Conservation (phyloP, 2,888 invertebrate species). For the Latrodectus hesperus region DNA sequence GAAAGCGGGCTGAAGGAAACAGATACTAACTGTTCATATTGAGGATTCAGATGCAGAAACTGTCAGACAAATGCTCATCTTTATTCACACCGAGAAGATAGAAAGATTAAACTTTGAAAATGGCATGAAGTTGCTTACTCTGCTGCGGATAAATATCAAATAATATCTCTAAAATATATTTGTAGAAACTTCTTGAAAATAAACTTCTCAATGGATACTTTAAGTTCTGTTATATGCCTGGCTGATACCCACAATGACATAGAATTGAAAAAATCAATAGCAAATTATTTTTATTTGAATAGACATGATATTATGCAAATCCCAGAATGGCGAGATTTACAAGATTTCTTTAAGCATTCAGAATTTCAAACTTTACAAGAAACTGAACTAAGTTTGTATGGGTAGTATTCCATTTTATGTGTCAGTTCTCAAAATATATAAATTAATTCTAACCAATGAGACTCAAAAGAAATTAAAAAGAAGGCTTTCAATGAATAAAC, state of each 20-base stretch:
- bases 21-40: background rate
- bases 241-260: background rate
- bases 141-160: slow-evolving; percentile 6
- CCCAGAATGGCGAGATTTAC: no score
- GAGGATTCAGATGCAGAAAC: background rate
- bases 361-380: no score
- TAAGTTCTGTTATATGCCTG: background rate
- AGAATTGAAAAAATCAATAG: background rate
- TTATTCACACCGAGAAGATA: background rate
- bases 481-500: no score
- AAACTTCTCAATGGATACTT: background rate
- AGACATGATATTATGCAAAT: no score
- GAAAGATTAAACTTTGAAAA: background rate
- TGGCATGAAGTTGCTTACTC: background rate
- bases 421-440: no score
- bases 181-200: background rate
- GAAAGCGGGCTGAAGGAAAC: background rate
- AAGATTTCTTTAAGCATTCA: no score
- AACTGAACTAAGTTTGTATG: no score
- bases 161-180: background rate
- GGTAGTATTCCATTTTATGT: no score
- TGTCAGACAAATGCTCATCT: background rate
- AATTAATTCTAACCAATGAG: no score
- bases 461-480: no score
- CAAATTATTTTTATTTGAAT: no score